phyloP scores from a whole-genome alignment of 2,113 vertebrate genomes.

The Dendropsophus ebraccatus region DNA sequence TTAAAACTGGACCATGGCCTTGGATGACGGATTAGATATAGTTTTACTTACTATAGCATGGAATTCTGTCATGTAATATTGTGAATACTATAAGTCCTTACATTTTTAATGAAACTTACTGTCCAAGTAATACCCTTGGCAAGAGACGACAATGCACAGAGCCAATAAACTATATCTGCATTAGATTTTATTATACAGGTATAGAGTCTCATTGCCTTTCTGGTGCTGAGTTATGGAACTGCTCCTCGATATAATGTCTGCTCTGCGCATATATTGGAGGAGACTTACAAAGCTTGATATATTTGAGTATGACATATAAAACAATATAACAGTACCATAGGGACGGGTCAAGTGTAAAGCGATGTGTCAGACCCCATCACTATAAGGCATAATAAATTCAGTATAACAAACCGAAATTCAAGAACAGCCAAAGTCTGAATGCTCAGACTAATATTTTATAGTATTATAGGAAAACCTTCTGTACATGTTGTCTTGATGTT shows the following conservation, averaged over 20 bases:
- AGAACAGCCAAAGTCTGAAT: neutral
- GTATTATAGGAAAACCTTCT: neutral
- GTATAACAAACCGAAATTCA: neutral
- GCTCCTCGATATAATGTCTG: neutral
- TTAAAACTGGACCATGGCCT: neutral
- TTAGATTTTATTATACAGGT: neutral
- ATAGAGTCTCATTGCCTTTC: neutral
- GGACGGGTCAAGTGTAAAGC: slow-evolving; percentile 9
- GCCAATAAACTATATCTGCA: neutral
- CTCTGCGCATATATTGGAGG: neutral
- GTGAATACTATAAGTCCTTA: neutral
- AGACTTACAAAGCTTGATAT: slow-evolving; percentile 15
- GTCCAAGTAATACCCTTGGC: slow-evolving; percentile 6
- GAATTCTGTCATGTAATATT: neutral
- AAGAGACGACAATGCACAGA: neutral
- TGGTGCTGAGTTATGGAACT: neutral
- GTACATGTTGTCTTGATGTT: neutral
- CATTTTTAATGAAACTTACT: neutral
- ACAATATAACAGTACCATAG: slow-evolving; percentile 18
- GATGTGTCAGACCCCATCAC: slow-evolving; percentile 37
- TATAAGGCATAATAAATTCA: slow-evolving; percentile 4
- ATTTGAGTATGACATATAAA: slow-evolving; percentile 38
- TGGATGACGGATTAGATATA: neutral
- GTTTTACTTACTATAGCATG: neutral
- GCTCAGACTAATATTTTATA: neutral